Evolutionary conservation across 2,113 vertebrate genomes (phyloP).

Genomic region (Thomomys bottae): DNA sequence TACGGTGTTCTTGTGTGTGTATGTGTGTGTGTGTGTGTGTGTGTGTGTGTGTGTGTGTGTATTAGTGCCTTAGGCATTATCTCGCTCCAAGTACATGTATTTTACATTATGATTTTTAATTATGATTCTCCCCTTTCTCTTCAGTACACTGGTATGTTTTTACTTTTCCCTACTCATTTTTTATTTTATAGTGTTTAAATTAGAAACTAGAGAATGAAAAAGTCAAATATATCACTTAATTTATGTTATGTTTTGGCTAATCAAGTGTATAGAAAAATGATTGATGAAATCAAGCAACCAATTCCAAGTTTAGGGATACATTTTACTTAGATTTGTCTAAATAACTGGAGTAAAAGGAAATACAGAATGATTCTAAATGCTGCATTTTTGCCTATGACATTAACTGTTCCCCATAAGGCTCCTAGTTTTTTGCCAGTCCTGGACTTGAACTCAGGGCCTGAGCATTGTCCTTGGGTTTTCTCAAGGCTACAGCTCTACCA

Average conservation of each 20-base stretch:
- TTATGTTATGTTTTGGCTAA: conserved; percentile 2
- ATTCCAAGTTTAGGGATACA: not conserved
- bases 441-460: no score
- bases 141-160: not conserved
- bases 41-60: not conserved
- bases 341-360: not conserved
- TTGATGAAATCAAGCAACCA: not conserved
- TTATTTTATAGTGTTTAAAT: not conserved
- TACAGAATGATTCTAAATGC: not conserved
- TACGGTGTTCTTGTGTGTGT: not conserved
- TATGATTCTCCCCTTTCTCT: not conserved
- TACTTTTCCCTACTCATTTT: not conserved
- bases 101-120: conserved; percentile 45
- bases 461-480: no score
- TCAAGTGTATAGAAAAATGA: not conserved
- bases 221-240: not conserved
- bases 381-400: not conserved
- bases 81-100: not conserved
- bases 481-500: no score
- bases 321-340: not conserved
- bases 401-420: not conserved
- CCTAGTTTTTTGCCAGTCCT: no score
- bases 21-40: not conserved
- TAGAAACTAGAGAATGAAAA: not conserved
- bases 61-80: not conserved